A percentile compares a stretch with the other conserved stretches of the same genome.
These are phyloP conservation scores for Anarhynchus alexandrinus DNA, from an alignment of 2,113 vertebrate genomes.

Conservation along the genomic window DNA sequence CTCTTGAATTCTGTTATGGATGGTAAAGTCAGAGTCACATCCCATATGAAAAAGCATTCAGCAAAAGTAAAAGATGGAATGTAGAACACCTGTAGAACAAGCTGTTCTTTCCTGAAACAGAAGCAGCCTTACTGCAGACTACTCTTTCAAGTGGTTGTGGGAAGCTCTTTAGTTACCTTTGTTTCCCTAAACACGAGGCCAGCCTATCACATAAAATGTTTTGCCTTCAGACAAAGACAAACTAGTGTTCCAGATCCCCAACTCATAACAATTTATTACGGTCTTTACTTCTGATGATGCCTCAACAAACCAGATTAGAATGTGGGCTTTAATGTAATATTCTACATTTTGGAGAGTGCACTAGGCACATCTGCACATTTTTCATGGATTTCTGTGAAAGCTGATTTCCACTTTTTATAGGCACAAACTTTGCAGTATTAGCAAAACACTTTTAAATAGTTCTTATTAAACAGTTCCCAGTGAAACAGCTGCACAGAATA, in stretches of 20 bases:
- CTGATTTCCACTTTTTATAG: slow-evolving; percentile 2
- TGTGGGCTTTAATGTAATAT: neutral
- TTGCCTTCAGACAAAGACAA: neutral
- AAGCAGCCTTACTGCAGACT: neutral
- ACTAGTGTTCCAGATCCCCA: neutral
- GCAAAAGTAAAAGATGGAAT: neutral
- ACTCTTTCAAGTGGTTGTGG: neutral
- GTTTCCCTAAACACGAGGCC: neutral
- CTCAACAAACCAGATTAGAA: neutral
- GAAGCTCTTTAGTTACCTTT: neutral
- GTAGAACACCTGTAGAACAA: neutral
- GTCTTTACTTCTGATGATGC: neutral
- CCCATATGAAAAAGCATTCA: neutral
- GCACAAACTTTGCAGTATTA: neutral
- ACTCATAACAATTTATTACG: neutral
- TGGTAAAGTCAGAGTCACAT: neutral
- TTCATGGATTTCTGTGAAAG: neutral
- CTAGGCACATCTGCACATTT: neutral
- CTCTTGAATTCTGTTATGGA: neutral
- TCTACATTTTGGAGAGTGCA: neutral
- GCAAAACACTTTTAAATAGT: neutral
- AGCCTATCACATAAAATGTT: neutral
- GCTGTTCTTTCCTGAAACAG: neutral
- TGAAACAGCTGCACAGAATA: slow-evolving; percentile 24
- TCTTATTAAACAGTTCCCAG: neutral